Evolutionary conservation across 2,888 invertebrate genomes (phyloP).

Genomic region (Adela reaumurella): DNA sequence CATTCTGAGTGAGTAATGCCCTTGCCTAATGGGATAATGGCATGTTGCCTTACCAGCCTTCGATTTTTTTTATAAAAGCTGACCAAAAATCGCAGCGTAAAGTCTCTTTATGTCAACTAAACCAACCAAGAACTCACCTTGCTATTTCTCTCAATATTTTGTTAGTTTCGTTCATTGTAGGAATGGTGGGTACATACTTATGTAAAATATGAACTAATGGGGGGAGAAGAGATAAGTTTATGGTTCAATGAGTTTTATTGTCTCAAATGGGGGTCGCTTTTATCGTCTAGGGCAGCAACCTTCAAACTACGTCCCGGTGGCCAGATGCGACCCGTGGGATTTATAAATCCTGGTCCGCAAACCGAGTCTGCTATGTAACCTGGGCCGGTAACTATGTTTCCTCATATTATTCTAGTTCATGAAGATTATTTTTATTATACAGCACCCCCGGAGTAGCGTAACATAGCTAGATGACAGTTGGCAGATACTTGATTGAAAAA

Average conservation of each 20-base stretch:
- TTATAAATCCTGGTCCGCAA: no score
- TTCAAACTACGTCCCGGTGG: no score
- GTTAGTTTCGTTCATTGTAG: constrained; percentile 9
- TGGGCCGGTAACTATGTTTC: no score
- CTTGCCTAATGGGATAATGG: constrained; percentile 50
- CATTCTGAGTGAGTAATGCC: constrained; percentile 45
- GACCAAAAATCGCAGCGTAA: constrained; percentile 24
- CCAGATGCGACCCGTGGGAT: no score
- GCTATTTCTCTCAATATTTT: constrained; percentile 44
- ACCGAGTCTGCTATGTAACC: no score
- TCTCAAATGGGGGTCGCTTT: not conserved
- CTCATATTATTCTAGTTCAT: no score
- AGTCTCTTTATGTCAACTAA: constrained; percentile 30
- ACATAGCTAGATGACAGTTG: no score
- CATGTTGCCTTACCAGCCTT: constrained; percentile 20
- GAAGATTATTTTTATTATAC: no score
- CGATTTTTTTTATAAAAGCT: constrained; percentile 44
- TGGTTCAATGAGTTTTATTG: not conserved
- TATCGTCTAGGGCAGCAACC: no score
- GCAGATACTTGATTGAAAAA: no score
- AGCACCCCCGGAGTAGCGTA: no score
- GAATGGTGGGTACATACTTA: constrained; percentile 31
- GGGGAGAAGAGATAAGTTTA: not conserved
- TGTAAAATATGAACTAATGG: not conserved
- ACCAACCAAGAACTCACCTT: no score